These are phyloP conservation scores for Wiebesia pumilae DNA, from an alignment of 1,140 invertebrate genomes.

Conservation along the genomic window DNA sequence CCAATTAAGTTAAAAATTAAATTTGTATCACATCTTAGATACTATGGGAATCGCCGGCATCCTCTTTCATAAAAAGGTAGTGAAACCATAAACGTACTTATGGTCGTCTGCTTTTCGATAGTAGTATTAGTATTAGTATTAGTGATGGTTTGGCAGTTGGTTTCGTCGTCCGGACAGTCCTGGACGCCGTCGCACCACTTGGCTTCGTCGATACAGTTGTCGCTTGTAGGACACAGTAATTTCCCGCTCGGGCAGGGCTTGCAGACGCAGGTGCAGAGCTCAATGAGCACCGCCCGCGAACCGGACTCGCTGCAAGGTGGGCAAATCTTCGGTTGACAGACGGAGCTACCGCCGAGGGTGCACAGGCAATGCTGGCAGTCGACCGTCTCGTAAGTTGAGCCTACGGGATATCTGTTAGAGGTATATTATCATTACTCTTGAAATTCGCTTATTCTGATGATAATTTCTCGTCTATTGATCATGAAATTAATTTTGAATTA, in stretches of 20 bases:
- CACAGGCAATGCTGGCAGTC: constrained; percentile 87
- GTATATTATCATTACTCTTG: background rate
- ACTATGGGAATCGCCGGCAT: too few species aligned
- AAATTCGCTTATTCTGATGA: too few species aligned
- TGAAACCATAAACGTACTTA: constrained; percentile 15
- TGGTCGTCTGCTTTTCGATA: background rate
- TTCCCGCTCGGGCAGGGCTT: constrained; percentile 81
- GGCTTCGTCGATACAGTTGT: constrained; percentile 82
- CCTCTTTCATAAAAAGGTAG: too few species aligned
- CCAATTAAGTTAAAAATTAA: too few species aligned
- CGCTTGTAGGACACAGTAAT: constrained; percentile 83
- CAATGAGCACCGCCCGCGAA: constrained; percentile 73
- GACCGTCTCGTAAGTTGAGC: constrained; percentile 80
- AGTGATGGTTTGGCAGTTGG: constrained; percentile 75
- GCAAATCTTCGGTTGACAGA: constrained; percentile 82
- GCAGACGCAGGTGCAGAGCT: constrained; percentile 84
- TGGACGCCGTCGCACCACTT: constrained; percentile 88
- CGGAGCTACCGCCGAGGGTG: constrained; percentile 80
- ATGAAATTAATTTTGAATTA: too few species aligned
- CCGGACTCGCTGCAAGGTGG: constrained; percentile 78
- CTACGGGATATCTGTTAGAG: constrained; percentile 80
- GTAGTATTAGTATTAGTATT: background rate
- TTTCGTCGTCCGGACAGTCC: constrained; percentile 91
- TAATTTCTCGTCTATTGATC: too few species aligned
- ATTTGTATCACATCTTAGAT: too few species aligned